phyloP scores from a whole-genome alignment of 2,888 invertebrate genomes.

The Laspeyria flexula region DNA sequence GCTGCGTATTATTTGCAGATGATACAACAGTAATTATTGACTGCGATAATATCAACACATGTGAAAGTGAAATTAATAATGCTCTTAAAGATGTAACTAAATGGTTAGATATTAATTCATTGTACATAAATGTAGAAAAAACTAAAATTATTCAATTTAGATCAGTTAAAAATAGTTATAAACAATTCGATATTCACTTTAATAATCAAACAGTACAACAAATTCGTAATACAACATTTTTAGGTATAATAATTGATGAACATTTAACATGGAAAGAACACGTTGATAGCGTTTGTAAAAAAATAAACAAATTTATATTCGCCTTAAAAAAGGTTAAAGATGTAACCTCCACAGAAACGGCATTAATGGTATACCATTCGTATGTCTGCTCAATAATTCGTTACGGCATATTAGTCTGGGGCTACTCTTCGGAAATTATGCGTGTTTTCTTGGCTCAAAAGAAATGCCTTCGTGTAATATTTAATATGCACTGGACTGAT shows the following conservation, averaged over 20 bases:
- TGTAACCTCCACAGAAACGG: background rate
- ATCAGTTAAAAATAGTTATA: background rate
- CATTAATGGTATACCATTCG: background rate
- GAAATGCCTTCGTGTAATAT: no score
- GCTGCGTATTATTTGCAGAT: conserved; percentile 8
- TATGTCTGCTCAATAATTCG: background rate
- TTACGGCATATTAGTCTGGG: background rate
- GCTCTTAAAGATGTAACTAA: background rate
- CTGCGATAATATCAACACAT: background rate
- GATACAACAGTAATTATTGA: conserved; percentile 8
- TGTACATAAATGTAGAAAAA: background rate
- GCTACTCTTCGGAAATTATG: background rate
- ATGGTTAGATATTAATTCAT: background rate
- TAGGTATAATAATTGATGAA: background rate
- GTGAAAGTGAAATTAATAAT: background rate
- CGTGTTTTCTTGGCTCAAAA: background rate
- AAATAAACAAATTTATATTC: background rate
- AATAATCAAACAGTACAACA: background rate
- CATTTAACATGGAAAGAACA: background rate
- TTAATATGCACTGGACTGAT: no score
- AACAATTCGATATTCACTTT: background rate
- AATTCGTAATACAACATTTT: background rate
- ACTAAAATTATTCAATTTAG: background rate
- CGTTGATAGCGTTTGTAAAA: background rate
- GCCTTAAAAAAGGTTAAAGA: background rate